Base-by-base conservation (phyloP, 2,888 invertebrate genomes). In the Temnothorax ravouxi region DNA sequence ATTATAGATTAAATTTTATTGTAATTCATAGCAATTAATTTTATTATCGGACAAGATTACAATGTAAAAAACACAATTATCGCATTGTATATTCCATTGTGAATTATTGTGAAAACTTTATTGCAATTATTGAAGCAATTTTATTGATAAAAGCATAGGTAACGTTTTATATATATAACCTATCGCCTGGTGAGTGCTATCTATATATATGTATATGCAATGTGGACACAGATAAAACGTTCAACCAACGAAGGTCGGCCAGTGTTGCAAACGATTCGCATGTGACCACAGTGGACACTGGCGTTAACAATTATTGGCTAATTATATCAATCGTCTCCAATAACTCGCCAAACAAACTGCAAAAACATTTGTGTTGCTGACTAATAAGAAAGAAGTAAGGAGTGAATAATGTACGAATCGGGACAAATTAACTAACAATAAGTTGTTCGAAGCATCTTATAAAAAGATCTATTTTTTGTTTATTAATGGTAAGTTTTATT, bases 201-300 rank as follows among this genome's bases (percentile, higher is more conserved):
- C 71, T 79, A 29, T 29, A 47, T 29, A 29, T 25, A 69, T 69
- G 25, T 54, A 3, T 66, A 25, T 25, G 1, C 29, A 74, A 50
- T 50, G 9, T 64, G 47, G 75, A 21, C 13, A 50, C 15, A 50
- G 64, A 75, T 67, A 67, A 67, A 54, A 66, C 41, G 54, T 66
- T 44, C 47, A 61, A 47, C 21, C 77, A 41, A 44, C 44, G 67
- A 77, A 77, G 67, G 44, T 56, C 67, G 44, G n/a, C 0, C n/a
- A 67, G 54, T 67, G 3, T 44, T 41, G 54, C 54, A 21, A 77
- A 8, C 13, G 29, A 67, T 52, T 54, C 9, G 13, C n/a, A n/a
- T 50, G 18, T 44, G 54, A 15, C 6, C 38, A 50, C 50, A 44
- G 25, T 66, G 54, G 52, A 54, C 25, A 41, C 66, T 64, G n/a